A percentile compares a stretch with the other conserved stretches of the same genome.
phyloP scores from a whole-genome alignment of 1,140 invertebrate genomes.

The Octopus sinensis region DNA sequence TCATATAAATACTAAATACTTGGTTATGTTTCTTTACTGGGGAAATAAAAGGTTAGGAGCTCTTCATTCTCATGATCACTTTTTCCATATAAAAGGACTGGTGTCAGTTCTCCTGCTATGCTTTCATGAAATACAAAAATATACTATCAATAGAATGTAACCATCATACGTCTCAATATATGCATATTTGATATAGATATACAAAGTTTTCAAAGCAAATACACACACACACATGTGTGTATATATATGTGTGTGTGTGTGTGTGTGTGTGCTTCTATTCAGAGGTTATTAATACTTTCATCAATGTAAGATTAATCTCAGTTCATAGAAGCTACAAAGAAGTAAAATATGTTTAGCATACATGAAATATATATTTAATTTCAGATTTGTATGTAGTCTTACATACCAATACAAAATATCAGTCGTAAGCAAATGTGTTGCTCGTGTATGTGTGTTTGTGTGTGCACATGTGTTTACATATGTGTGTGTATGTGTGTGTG shows the following conservation, averaged over 20 bases:
- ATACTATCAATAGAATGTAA: no score
- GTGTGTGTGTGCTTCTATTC: background rate
- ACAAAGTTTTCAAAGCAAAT: background rate
- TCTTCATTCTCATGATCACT: no score
- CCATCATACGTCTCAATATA: no score
- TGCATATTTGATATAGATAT: background rate
- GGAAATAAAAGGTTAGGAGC: no score
- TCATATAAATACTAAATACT: no score
- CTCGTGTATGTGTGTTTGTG: no score
- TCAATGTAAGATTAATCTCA: background rate
- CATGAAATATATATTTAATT: background rate
- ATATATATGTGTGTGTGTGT: background rate
- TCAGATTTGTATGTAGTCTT: background rate
- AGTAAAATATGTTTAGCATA: background rate
- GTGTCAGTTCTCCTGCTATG: no score
- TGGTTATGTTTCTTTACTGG: no score
- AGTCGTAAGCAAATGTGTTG: no score
- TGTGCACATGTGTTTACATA: no score
- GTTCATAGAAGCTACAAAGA: background rate
- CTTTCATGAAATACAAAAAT: no score
- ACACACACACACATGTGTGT: background rate
- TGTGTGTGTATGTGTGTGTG: background rate
- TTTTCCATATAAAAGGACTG: no score
- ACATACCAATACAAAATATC: background rate
- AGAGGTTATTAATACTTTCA: background rate